These are phyloP conservation scores for Bovichtus diacanthus DNA, from an alignment of 2,797 vertebrate genomes.

Conservation along the genomic window DNA sequence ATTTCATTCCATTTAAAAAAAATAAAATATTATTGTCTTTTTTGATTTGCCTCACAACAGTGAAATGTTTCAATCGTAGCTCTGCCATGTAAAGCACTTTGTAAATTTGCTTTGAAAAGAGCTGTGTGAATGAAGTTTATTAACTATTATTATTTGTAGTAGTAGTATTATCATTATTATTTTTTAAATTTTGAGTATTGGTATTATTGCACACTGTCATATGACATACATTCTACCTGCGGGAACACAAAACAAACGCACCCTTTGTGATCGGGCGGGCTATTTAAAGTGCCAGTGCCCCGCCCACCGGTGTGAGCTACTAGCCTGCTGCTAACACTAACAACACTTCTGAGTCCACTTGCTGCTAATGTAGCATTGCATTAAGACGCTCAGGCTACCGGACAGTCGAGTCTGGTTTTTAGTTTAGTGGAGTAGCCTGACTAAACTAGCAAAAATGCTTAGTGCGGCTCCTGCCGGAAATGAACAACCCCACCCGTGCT, in stretches of 20 bases:
- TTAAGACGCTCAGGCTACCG: neutral
- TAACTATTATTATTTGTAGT: too few relatives aligned
- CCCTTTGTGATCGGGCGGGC: neutral
- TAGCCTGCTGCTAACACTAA: neutral
- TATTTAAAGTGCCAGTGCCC: neutral
- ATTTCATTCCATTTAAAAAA: neutral
- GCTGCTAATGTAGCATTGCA: neutral
- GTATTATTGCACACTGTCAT: neutral
- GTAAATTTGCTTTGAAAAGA: neutral
- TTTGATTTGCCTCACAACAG: neutral
- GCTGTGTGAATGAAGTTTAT: too few relatives aligned
- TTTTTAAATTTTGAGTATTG: too few relatives aligned
- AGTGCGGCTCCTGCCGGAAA: neutral
- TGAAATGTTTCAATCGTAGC: neutral
- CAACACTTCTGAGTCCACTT: neutral
- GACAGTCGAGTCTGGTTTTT: too few relatives aligned
- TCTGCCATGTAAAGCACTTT: neutral
- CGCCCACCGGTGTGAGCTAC: neutral
- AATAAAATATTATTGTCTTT: conserved; percentile 1
- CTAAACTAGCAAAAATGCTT: rapidly evolving
- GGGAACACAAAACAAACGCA: neutral
- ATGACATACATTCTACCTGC: neutral
- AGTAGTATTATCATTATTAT: too few relatives aligned
- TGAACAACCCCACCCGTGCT: neutral
- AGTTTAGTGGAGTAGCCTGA: neutral